phyloP scores from a whole-genome alignment of 2,797 vertebrate species.

The Poeciliopsis presidionis region DNA sequence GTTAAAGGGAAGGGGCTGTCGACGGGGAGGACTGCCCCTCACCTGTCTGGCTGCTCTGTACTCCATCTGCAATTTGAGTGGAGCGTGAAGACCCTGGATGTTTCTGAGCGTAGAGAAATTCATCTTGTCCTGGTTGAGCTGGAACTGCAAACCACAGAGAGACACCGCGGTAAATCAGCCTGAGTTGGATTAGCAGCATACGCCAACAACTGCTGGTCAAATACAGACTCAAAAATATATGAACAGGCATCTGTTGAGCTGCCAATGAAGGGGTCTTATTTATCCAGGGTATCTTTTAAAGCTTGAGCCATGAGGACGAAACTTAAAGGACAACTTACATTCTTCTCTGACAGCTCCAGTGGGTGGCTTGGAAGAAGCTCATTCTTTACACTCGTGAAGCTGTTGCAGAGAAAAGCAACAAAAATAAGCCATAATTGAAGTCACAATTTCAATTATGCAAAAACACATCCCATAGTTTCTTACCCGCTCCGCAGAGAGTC shows the following conservation, averaged over 20 bases:
- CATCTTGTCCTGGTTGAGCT: slow-evolving; percentile 93
- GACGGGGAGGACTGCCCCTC: background rate
- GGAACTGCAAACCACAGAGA: slow-evolving; percentile 81
- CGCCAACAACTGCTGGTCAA: background rate
- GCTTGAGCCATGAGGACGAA: background rate
- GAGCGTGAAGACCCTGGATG: slow-evolving; percentile 95
- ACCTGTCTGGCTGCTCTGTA: slow-evolving; percentile 94
- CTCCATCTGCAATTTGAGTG: slow-evolving; percentile 97
- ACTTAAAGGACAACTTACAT: slow-evolving; percentile 81
- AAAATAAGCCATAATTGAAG: background rate
- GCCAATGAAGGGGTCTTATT: background rate
- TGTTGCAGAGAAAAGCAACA: slow-evolving; percentile 46
- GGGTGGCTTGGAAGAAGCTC: slow-evolving; percentile 92
- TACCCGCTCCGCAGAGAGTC: slow-evolving; percentile 91
- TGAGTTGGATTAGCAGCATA: background rate
- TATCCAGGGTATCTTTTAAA: background rate
- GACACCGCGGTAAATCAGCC: slow-evolving; percentile 3
- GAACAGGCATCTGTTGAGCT: background rate
- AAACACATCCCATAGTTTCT: background rate
- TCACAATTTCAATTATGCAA: background rate
- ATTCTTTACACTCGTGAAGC: slow-evolving; percentile 92
- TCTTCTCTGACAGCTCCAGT: slow-evolving; percentile 93
- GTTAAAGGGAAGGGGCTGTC: background rate
- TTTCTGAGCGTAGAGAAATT: slow-evolving; percentile 92
- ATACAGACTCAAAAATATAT: background rate